A percentile compares a stretch with the other conserved stretches of the same genome.
Evolutionary conservation across 2,113 vertebrate species (phyloP).

Genomic region (Neolamprologus toae): DNA sequence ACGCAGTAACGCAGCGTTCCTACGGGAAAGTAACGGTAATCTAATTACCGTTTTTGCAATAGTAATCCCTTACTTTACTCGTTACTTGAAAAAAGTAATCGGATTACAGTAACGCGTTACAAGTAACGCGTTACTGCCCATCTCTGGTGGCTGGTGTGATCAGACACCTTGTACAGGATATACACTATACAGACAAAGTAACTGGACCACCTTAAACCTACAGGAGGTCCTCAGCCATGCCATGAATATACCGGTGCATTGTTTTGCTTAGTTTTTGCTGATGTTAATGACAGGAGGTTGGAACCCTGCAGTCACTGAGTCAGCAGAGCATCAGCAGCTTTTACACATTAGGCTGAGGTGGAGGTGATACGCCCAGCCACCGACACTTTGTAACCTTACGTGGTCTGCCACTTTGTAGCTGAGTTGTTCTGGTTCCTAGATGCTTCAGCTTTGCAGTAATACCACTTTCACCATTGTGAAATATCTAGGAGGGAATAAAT

Average conservation of each 20-base stretch:
- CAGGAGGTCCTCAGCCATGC: not conserved
- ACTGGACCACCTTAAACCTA: not conserved
- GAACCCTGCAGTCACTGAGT: not conserved
- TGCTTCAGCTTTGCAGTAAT: accelerated
- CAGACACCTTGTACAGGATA: not conserved
- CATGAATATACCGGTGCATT: not conserved
- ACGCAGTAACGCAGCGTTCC: too few relatives aligned
- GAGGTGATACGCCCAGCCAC: not conserved
- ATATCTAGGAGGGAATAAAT: accelerated
- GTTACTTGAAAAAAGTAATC: too few relatives aligned
- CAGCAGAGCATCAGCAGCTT: not conserved
- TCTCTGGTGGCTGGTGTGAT: too few relatives aligned
- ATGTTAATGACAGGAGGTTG: accelerated
- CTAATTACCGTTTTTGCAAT: too few relatives aligned
- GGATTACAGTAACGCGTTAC: too few relatives aligned
- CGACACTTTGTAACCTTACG: accelerated
- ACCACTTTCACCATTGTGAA: accelerated
- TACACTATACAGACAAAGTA: not conserved
- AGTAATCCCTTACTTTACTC: too few relatives aligned
- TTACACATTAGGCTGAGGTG: not conserved
- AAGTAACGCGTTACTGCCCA: too few relatives aligned
- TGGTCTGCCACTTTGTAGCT: accelerated
- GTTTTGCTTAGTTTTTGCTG: not conserved
- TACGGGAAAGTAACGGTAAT: too few relatives aligned
- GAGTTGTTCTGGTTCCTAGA: not conserved